Percentiles rank a stretch among this genome's conserved stretches.
phyloP scores from a whole-genome alignment of 1,140 invertebrate genomes.

The Zaprionus capensis region DNA sequence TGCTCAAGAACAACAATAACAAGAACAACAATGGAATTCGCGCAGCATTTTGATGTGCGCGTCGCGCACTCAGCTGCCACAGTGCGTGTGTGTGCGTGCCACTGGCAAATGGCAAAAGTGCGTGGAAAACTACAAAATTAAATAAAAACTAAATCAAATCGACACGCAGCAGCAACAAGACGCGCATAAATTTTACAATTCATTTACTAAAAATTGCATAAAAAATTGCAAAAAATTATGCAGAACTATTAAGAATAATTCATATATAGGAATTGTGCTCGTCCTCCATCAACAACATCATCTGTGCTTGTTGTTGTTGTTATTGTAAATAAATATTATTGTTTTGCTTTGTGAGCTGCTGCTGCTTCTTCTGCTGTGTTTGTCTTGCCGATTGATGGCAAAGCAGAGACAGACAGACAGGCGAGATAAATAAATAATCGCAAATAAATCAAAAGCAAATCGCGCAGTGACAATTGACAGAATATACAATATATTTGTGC shows the following conservation, averaged over 20 bases:
- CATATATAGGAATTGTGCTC: not conserved
- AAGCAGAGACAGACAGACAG: not conserved
- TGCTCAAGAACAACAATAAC: slow-evolving; percentile 19
- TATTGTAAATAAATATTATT: slow-evolving; percentile 8
- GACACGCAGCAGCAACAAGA: slow-evolving; percentile 44
- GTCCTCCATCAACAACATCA: not conserved
- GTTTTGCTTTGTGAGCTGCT: slow-evolving; percentile 1
- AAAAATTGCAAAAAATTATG: not conserved
- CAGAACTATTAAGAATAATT: not conserved
- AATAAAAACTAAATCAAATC: slow-evolving; percentile 51
- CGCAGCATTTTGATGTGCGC: slow-evolving; percentile 57
- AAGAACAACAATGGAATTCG: slow-evolving; percentile 30
- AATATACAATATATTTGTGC: slow-evolving; percentile 1
- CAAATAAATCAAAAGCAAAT: slow-evolving; percentile 5
- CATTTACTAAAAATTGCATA: slow-evolving; percentile 4
- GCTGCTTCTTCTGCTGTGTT: not conserved
- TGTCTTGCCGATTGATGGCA: not conserved
- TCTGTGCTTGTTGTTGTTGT: not conserved
- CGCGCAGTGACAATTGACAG: not conserved
- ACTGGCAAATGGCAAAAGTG: slow-evolving; percentile 38
- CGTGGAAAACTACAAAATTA: slow-evolving; percentile 36
- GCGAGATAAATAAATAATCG: not conserved
- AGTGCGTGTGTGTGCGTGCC: slow-evolving; percentile 16
- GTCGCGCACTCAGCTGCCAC: slow-evolving; percentile 43
- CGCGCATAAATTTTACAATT: slow-evolving; percentile 11